Conservation (phyloP, 2,797 vertebrate genomes). For the Leontopithecus rosalia region DNA sequence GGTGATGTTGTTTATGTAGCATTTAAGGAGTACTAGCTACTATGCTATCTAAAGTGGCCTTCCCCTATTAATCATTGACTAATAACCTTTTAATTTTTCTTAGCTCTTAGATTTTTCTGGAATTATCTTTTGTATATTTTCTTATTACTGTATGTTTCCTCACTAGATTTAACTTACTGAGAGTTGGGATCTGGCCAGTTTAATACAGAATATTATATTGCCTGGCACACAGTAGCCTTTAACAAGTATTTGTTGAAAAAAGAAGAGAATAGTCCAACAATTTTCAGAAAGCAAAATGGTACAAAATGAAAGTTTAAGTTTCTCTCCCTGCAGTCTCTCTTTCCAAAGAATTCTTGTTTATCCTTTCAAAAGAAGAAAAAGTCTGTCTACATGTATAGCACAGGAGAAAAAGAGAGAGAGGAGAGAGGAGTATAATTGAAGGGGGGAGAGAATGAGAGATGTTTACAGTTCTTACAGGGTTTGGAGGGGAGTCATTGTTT, state of each 20-base stretch:
- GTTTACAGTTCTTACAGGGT: background rate
- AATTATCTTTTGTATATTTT: background rate
- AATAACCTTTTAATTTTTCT: background rate
- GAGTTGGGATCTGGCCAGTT: background rate
- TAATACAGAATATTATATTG: background rate
- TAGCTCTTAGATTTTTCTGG: background rate
- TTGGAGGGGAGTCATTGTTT: background rate
- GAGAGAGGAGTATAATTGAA: background rate
- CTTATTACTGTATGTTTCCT: background rate
- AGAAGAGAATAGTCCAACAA: background rate
- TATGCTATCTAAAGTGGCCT: background rate
- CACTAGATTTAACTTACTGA: background rate
- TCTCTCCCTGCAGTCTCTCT: background rate
- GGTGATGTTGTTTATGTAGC: background rate
- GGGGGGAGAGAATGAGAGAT: background rate
- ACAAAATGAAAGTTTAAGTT: background rate
- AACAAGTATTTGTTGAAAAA: background rate
- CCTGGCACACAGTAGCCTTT: background rate
- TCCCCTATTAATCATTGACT: background rate
- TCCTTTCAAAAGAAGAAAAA: background rate
- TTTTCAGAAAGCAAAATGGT: slow-evolving; percentile 2
- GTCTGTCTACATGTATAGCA: background rate
- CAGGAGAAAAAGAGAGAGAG: background rate
- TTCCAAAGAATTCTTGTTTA: background rate
- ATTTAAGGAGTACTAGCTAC: background rate